These are phyloP conservation scores for Pycnonotus jocosus DNA, from an alignment of 2,113 vertebrate species.

Conservation along the genomic window DNA sequence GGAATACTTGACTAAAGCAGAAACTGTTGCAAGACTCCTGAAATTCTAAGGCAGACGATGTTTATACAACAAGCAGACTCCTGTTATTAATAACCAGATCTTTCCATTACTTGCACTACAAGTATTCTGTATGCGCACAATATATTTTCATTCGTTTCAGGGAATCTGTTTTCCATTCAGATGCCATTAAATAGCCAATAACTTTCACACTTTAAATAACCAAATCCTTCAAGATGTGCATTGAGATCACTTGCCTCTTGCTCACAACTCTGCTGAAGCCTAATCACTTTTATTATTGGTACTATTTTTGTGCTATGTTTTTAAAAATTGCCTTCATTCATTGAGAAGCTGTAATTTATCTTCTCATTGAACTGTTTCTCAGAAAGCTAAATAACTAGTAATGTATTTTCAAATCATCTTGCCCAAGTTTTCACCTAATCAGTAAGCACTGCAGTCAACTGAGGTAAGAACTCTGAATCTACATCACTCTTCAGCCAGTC, in stretches of 20 bases:
- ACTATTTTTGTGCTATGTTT: not conserved
- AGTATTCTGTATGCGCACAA: not conserved
- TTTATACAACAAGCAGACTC: slow-evolving; percentile 50
- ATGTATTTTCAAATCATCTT: not conserved
- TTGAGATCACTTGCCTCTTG: slow-evolving; percentile 9
- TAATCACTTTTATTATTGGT: not conserved
- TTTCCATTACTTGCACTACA: slow-evolving; percentile 60
- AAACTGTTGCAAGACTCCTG: slow-evolving; percentile 10
- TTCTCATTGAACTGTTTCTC: not conserved
- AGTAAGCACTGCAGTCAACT: not conserved
- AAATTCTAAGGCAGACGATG: slow-evolving; percentile 16
- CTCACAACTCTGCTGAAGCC: not conserved
- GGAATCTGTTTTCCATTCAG: slow-evolving; percentile 54
- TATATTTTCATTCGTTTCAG: not conserved
- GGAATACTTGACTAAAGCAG: slow-evolving; percentile 12
- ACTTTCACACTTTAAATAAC: slow-evolving; percentile 53
- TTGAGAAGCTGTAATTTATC: not conserved
- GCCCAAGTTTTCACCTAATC: not conserved
- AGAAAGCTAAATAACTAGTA: not conserved
- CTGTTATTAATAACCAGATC: slow-evolving; percentile 52
- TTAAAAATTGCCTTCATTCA: slow-evolving; percentile 9
- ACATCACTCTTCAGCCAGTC: not conserved
- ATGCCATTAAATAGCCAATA: slow-evolving; percentile 44
- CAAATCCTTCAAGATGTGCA: slow-evolving; percentile 50
- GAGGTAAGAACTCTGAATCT: not conserved